A percentile compares a stretch with the other conserved stretches of the same genome.
Evolutionary conservation across 1,140 invertebrate genomes (phyloP).

Genomic region (Ostrea denselamellosa): DNA sequence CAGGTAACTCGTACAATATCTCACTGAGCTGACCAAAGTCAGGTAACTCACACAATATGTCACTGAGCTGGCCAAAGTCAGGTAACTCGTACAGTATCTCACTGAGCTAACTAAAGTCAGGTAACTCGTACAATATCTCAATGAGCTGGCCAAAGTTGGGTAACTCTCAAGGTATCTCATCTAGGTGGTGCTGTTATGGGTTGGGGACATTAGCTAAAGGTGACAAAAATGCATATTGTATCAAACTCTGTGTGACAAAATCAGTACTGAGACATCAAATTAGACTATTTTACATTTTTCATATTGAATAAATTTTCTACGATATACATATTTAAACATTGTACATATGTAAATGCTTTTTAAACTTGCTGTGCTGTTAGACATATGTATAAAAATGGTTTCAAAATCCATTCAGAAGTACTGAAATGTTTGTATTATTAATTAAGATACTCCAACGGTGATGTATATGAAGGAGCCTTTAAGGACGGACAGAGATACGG

Average conservation of each 20-base stretch:
- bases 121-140: background rate
- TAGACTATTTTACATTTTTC: no score
- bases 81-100: background rate
- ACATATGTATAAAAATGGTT: no score
- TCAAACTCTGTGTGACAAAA: background rate
- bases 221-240: no score
- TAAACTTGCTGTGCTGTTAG: no score
- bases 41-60: background rate
- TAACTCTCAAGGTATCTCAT: no score
- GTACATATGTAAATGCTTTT: no score
- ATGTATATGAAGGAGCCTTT: constrained; percentile 91
- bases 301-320: no score
- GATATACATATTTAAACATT: no score
- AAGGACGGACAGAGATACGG: constrained; percentile 90
- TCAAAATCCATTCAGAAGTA: background rate
- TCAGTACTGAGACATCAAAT: no score
- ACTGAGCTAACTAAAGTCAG: background rate
- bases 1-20: background rate
- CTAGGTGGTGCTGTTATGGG: no score
- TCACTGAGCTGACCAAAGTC: background rate
- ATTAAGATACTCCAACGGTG: constrained; percentile 83
- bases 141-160: no score
- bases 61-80: background rate
- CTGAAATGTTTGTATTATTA: background rate
- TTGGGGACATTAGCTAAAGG: no score